Percentiles rank a stretch among this genome's conserved stretches.
Evolutionary conservation across 2,888 invertebrate species (phyloP).

Genomic region (Trichogramma evanescens): DNA sequence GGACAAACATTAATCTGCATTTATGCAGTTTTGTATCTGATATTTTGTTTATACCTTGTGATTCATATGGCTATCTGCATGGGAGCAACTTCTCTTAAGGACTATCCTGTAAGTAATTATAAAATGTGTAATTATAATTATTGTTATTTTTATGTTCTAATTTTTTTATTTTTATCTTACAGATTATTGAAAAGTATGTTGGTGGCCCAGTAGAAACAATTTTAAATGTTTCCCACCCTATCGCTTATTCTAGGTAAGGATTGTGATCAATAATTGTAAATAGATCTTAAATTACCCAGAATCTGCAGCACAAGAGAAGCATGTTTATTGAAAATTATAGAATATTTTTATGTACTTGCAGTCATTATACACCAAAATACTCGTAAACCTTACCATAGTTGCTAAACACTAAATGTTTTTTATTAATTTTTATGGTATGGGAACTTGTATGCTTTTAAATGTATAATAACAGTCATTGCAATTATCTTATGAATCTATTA

Average conservation of each 20-base stretch:
- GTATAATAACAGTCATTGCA: too few relatives aligned
- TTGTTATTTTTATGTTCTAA: neutral
- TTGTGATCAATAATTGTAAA: slow-evolving; percentile 7
- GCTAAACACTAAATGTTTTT: slow-evolving; percentile 2
- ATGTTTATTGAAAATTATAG: neutral
- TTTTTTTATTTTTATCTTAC: slow-evolving; percentile 29
- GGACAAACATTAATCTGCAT: slow-evolving; percentile 49
- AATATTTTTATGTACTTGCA: slow-evolving; percentile 2
- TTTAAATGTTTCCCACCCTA: slow-evolving; percentile 51
- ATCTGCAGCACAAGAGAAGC: neutral
- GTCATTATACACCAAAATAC: slow-evolving; percentile 4
- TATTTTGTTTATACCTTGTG: slow-evolving; percentile 68
- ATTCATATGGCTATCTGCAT: slow-evolving; percentile 65
- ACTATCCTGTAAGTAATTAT: slow-evolving; percentile 47
- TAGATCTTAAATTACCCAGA: slow-evolving; percentile 16
- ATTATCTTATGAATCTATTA: too few relatives aligned
- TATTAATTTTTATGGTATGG: neutral
- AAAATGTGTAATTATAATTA: neutral
- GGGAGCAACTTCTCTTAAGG: slow-evolving; percentile 53
- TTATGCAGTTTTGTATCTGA: slow-evolving; percentile 60
- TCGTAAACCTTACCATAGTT: neutral
- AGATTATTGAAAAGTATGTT: slow-evolving; percentile 55
- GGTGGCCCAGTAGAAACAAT: slow-evolving; percentile 51
- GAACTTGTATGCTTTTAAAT: neutral
- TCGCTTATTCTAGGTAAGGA: slow-evolving; percentile 56